phyloP scores from a whole-genome alignment of 2,797 vertebrate species.

The Paguma larvata region DNA sequence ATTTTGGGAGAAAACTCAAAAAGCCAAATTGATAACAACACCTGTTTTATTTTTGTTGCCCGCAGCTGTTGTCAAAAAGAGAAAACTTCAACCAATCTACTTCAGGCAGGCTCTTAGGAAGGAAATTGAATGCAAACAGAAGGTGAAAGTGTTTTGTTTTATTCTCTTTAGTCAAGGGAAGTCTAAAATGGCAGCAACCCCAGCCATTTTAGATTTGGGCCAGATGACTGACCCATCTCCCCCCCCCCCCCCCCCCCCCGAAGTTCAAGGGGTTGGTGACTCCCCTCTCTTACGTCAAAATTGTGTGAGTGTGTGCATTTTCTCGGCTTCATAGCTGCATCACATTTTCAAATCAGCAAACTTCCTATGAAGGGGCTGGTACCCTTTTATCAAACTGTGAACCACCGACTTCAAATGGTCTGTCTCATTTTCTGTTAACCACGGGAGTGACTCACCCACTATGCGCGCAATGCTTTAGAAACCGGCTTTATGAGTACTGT shows the following conservation, averaged over 20 bases:
- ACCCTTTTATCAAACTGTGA: neutral
- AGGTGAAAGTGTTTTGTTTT: constrained; percentile 12
- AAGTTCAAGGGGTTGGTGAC: neutral
- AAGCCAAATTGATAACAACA: constrained; percentile 73
- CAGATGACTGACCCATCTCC: neutral
- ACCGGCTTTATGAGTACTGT: neutral
- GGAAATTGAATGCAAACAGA: constrained; percentile 3
- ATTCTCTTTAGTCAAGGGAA: neutral
- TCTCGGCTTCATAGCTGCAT: neutral
- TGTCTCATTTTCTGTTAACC: neutral
- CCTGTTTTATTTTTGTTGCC: constrained; percentile 77
- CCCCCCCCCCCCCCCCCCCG: neutral
- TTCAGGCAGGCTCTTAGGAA: constrained; percentile 21
- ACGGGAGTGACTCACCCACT: neutral
- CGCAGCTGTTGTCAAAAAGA: constrained; percentile 70
- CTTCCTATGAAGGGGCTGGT: neutral
- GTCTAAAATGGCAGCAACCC: neutral
- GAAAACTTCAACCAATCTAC: constrained; percentile 31
- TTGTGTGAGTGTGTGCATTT: neutral
- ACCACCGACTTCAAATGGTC: neutral
- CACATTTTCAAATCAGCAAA: neutral
- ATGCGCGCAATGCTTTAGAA: neutral
- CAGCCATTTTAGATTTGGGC: neutral
- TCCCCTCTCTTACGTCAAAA: neutral
- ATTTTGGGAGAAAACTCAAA: constrained; percentile 69